phyloP scores from a whole-genome alignment of 1,140 invertebrate genomes.

The Adoxophyes honmai region DNA sequence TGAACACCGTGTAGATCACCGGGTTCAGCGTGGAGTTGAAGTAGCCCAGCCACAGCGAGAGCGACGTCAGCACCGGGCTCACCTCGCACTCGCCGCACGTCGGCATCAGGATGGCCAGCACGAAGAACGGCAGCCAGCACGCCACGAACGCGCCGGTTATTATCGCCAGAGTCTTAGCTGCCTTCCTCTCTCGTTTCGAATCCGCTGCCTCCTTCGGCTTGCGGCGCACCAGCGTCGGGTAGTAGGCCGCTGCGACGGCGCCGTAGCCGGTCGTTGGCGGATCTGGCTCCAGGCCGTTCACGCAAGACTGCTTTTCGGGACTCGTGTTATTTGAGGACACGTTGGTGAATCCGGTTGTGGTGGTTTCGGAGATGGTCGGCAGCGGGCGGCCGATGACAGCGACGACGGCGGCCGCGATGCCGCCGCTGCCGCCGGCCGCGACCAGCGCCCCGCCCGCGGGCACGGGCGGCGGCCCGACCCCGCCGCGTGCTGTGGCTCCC shows the following conservation, averaged over 20 bases:
- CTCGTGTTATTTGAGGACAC: constrained; percentile 84
- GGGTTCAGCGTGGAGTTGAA: constrained; percentile 94
- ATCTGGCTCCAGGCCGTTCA: constrained; percentile 83
- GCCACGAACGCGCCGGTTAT: constrained; percentile 93
- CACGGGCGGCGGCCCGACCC: constrained; percentile 66
- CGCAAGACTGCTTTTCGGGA: constrained; percentile 82
- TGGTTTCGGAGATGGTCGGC: constrained; percentile 83
- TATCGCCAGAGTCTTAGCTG: constrained; percentile 93
- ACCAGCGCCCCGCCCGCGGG: constrained; percentile 73
- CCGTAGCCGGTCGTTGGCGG: constrained; percentile 79
- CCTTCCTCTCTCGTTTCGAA: constrained; percentile 92
- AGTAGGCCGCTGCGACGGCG: constrained; percentile 73
- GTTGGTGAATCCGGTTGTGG: constrained; percentile 81
- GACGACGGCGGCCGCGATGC: constrained; percentile 84
- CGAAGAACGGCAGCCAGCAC: constrained; percentile 94
- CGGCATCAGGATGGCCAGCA: constrained; percentile 90
- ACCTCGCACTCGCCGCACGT: constrained; percentile 81
- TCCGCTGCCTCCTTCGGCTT: constrained; percentile 84
- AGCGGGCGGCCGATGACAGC: constrained; percentile 83
- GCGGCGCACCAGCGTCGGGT: constrained; percentile 71
- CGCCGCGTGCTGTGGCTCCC: constrained; percentile 77
- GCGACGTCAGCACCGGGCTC: constrained; percentile 80
- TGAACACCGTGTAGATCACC: constrained; percentile 93
- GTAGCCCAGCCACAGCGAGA: constrained; percentile 90
- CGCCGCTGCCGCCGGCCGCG: constrained; percentile 80